A percentile compares a stretch with the other conserved stretches of the same genome.
phyloP scores from a whole-genome alignment of 2,797 vertebrate genomes.

The Selene dorsalis region DNA sequence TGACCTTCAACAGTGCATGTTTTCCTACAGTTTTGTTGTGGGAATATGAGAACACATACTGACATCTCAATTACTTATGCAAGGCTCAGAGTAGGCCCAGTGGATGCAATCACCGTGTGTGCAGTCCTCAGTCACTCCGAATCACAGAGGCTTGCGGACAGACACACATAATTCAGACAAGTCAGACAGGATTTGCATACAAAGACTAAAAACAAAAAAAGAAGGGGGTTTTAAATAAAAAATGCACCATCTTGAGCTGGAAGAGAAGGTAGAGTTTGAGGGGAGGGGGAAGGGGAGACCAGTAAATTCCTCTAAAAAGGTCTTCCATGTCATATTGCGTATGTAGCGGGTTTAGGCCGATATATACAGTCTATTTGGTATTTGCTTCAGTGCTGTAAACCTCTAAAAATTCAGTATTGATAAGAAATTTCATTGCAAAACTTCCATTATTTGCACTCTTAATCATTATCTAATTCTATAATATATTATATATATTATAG shows the following conservation, averaged over 20 bases:
- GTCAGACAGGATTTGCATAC: slow-evolving; percentile 85
- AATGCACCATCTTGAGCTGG: slow-evolving; percentile 71
- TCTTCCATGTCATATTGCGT: slow-evolving; percentile 69
- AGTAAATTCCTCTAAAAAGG: slow-evolving; percentile 77
- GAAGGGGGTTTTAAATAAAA: slow-evolving; percentile 77
- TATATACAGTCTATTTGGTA: slow-evolving; percentile 44
- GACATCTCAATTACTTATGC: slow-evolving; percentile 88
- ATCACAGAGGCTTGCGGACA: slow-evolving; percentile 83
- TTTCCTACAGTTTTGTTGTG: slow-evolving; percentile 85
- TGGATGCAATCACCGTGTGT: slow-evolving; percentile 85
- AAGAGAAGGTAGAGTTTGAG: slow-evolving; percentile 59
- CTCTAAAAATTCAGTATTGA: slow-evolving; percentile 5
- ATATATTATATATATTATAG: no score
- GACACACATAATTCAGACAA: slow-evolving; percentile 87
- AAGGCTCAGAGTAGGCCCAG: slow-evolving; percentile 85
- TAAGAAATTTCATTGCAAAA: not conserved
- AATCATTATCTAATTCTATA: not conserved
- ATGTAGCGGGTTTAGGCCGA: slow-evolving; percentile 50
- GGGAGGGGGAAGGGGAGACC: slow-evolving; percentile 29
- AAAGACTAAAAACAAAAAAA: slow-evolving; percentile 77
- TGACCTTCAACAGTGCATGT: slow-evolving; percentile 86
- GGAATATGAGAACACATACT: slow-evolving; percentile 86
- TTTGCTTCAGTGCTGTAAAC: slow-evolving; percentile 19
- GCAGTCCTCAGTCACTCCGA: slow-evolving; percentile 85
- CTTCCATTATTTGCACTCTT: not conserved